These are phyloP conservation scores for Euzetes globulus DNA, from an alignment of 2,888 invertebrate genomes.

Conservation along the genomic window DNA sequence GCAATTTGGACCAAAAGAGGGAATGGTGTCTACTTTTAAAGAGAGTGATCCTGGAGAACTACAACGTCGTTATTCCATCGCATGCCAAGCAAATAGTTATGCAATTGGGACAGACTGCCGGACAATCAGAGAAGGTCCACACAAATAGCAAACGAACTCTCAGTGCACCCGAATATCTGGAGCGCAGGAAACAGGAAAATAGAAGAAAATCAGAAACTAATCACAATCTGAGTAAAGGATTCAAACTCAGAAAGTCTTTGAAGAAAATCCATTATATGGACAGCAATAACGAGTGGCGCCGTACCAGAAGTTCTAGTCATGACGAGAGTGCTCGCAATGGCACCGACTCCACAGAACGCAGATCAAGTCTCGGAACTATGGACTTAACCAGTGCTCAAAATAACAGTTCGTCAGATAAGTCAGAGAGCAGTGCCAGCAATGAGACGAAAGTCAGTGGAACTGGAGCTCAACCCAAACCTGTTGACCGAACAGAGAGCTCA, in stretches of 20 bases:
- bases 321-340: constrained; percentile 25
- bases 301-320: constrained; percentile 29
- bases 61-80: constrained; percentile 83
- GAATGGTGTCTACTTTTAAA: constrained; percentile 72
- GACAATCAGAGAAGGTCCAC: neutral
- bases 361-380: constrained; percentile 27
- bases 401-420: neutral
- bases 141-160: constrained; percentile 57
- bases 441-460: neutral
- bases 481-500: neutral
- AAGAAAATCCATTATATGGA: constrained; percentile 30
- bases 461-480: neutral
- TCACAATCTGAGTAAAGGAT: constrained; percentile 32
- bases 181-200: constrained; percentile 59
- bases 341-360: neutral
- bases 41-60: constrained; percentile 86
- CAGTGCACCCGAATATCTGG: constrained; percentile 81
- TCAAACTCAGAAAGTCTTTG: constrained; percentile 34
- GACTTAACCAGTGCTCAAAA: neutral
- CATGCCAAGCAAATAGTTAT: constrained; percentile 86
- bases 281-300: constrained; percentile 24
- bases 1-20: constrained; percentile 73
- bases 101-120: constrained; percentile 53
- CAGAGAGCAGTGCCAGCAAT: neutral
- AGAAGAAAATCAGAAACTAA: constrained; percentile 40